Base-by-base conservation (phyloP, 2,113 vertebrate species). In the Paramisgurnus dabryanus region DNA sequence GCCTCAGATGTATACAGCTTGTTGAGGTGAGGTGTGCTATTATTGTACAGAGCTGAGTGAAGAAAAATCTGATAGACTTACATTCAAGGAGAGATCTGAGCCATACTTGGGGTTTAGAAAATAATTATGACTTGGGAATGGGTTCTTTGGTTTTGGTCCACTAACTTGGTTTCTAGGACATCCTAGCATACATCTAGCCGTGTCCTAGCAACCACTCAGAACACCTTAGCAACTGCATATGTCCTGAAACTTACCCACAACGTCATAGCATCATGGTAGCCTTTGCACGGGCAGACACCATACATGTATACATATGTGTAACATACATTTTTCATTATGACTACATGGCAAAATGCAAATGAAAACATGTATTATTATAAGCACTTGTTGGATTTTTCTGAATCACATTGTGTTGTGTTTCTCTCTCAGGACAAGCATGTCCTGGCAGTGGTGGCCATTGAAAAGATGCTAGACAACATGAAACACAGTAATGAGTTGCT, bases 381-480 rank as follows among this genome's bases (percentile, higher is more conserved):
- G 3, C 2, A 7, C 55, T 7, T 55, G 45, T 17, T 13, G 11
- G 1, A 49, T 49, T 49, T 1, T 49, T 22, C 5, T 68, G n/a
- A 6, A 22, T 40, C 9, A n/a, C 50, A 13, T 57, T 58, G 17
- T 47, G 5, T 81, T 78, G 10, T 68, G 7, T 67, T 53, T 85
- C 18, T 68, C 7, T 75, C 15, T 79, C 49, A 98, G 96, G 92
- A 97, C 87, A 97, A 93, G 60, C 93, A 88, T 27, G 95, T 96
- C 60, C 85, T 97, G 81, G 22, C 88, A 0, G 95, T 97, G 57
- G 91, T 93, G 70, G 84, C 78, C 78, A 93, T 95, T 9, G 93
- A 96, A 27, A 95, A 90, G 80, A 95, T 97, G 92, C 81, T 96
- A 80, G 94, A 95, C 74, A 96, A 86, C 80, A 83, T 96, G 34